These are phyloP conservation scores for Mythimna vitellina DNA, from an alignment of 2,888 invertebrate species.

Conservation along the genomic window DNA sequence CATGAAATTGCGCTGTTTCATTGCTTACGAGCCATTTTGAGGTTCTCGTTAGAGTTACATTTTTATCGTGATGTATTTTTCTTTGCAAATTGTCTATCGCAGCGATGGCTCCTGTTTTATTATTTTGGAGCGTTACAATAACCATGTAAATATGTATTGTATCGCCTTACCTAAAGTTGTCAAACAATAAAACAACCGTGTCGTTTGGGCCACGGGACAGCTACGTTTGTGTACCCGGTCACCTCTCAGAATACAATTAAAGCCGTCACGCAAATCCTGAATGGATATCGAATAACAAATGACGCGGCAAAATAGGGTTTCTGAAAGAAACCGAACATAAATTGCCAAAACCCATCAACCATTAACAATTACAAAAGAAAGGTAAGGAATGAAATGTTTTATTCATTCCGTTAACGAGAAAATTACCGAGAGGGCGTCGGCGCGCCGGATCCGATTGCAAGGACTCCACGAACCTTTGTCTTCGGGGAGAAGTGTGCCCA, in stretches of 20 bases:
- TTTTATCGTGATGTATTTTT: conserved; percentile 85
- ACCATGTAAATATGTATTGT: conserved; percentile 53
- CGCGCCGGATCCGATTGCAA: conserved; percentile 88
- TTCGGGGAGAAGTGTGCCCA: conserved; percentile 86
- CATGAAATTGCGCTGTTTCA: conserved; percentile 89
- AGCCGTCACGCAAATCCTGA: conserved; percentile 70
- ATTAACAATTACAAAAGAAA: conserved; percentile 90
- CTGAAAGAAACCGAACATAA: conserved; percentile 83
- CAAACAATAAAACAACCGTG: conserved; percentile 53
- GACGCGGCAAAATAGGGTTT: conserved; percentile 76
- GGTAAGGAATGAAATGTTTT: conserved; percentile 90
- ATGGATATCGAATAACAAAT: conserved; percentile 79
- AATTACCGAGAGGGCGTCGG: conserved; percentile 88
- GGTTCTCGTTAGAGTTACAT: conserved; percentile 85
- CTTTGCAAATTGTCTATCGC: conserved; percentile 80
- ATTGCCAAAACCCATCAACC: conserved; percentile 89
- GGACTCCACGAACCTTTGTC: conserved; percentile 87
- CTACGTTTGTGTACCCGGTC: conserved; percentile 58
- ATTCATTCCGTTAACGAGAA: conserved; percentile 90
- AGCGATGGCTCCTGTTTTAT: conserved; percentile 70
- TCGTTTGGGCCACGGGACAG: conserved; percentile 40
- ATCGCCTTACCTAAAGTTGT: conserved; percentile 44
- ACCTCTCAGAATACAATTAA: conserved; percentile 64
- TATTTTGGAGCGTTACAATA: conserved; percentile 65
- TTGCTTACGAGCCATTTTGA: conserved; percentile 88